A percentile compares a stretch with the other conserved stretches of the same genome.
These are phyloP conservation scores for Chromis chromis DNA, from an alignment of 2,797 vertebrate species.

Conservation along the genomic window DNA sequence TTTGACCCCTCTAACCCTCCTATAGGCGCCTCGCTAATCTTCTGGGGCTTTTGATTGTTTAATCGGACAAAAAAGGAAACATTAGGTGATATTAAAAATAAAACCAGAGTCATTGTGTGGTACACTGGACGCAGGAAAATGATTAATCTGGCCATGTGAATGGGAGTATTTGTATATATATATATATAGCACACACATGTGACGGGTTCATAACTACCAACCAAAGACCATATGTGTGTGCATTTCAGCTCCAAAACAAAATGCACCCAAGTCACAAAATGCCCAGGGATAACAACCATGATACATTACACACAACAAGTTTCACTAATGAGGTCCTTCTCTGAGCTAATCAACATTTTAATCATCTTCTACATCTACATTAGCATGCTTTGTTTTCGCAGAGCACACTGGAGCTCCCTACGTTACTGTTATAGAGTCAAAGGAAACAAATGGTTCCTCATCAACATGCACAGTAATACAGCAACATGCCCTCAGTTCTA, in stretches of 20 bases:
- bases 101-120: slow-evolving; percentile 5
- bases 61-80: slow-evolving; percentile 40
- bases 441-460: not conserved
- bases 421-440: slow-evolving; percentile 2
- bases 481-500: not conserved
- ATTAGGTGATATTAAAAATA: slow-evolving; percentile 48
- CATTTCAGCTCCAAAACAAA: slow-evolving; percentile 12
- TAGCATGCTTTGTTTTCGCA: slow-evolving; percentile 13
- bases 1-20: slow-evolving; percentile 40
- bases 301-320: slow-evolving; percentile 26
- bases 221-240: no score
- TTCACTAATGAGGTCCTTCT: slow-evolving; percentile 29
- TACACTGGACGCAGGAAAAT: not conserved
- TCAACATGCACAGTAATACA: slow-evolving; percentile 26
- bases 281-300: slow-evolving; percentile 13
- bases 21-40: slow-evolving; percentile 49
- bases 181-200: no score
- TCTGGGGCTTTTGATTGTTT: slow-evolving; percentile 50
- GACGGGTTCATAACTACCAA: no score
- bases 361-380: slow-evolving; percentile 17
- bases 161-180: not conserved
- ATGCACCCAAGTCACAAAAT: slow-evolving; percentile 12
- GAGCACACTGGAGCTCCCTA: not conserved
- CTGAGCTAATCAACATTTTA: slow-evolving; percentile 29
- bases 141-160: not conserved